Percentiles rank a stretch among this genome's conserved stretches.
phyloP scores from a whole-genome alignment of 2,888 invertebrate species.

The Axea sp. region DNA sequence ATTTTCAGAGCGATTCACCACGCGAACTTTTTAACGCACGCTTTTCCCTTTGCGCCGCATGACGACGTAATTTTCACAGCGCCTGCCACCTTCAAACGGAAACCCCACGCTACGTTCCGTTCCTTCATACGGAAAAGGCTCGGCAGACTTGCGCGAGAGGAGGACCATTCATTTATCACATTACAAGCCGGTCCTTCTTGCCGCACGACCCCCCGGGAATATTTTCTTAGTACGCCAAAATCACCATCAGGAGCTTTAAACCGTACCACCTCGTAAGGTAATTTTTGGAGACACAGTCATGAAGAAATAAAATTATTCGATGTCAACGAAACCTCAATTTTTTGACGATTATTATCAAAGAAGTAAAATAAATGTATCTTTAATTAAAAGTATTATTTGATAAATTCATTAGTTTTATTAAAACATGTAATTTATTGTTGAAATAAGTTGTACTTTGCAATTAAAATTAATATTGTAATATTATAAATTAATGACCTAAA shows the following conservation, averaged over 20 bases:
- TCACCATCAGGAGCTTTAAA: constrained; percentile 64
- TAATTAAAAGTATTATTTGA: no score
- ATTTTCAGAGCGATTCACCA: constrained; percentile 60
- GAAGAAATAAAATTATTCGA: not conserved
- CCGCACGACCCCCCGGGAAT: constrained; percentile 31
- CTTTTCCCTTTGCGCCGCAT: constrained; percentile 31
- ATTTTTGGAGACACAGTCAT: not conserved
- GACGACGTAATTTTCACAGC: constrained; percentile 52
- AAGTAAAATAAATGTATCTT: no score
- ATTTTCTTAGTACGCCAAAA: constrained; percentile 55
- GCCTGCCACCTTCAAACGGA: constrained; percentile 18
- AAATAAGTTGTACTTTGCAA: no score
- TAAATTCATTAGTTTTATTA: no score
- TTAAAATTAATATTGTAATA: no score
- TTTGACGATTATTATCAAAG: no score
- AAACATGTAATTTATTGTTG: no score
- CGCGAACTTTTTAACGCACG: constrained; percentile 47
- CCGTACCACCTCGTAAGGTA: constrained; percentile 36
- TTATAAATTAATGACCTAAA: no score
- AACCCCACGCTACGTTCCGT: constrained; percentile 42
- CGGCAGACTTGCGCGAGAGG: constrained; percentile 14
- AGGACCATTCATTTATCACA: constrained; percentile 58
- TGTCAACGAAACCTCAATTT: no score
- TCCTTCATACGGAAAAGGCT: constrained; percentile 11
- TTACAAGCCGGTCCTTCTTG: constrained; percentile 51